These are phyloP conservation scores for Lepus timidus DNA, from an alignment of 2,113 vertebrate genomes.

Conservation along the genomic window DNA sequence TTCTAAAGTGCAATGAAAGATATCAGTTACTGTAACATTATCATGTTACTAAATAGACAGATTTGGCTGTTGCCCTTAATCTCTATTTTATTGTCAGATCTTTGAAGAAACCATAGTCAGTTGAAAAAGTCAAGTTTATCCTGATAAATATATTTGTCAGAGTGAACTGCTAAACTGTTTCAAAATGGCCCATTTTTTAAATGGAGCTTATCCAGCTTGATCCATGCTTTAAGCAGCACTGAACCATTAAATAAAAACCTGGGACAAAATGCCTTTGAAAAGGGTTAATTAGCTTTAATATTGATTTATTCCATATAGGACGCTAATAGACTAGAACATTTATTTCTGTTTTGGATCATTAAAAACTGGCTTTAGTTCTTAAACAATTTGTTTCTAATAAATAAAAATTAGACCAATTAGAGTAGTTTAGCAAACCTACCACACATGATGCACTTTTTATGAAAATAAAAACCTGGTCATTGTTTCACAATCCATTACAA, in stretches of 20 bases:
- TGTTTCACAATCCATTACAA: background rate
- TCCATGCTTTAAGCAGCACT: slow-evolving; percentile 93
- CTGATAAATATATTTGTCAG: slow-evolving; percentile 81
- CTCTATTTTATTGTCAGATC: background rate
- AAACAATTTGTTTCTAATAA: slow-evolving; percentile 87
- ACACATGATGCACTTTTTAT: slow-evolving; percentile 57
- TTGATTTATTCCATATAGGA: slow-evolving; percentile 96
- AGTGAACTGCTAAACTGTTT: slow-evolving; percentile 91
- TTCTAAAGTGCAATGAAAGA: slow-evolving; percentile 43
- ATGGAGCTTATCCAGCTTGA: slow-evolving; percentile 95
- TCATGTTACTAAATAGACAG: background rate
- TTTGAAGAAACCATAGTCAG: background rate
- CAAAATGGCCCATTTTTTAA: slow-evolving; percentile 94
- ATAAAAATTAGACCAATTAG: slow-evolving; percentile 86
- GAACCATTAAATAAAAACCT: slow-evolving; percentile 97
- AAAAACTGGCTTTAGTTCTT: slow-evolving; percentile 85
- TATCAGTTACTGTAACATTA: rapidly evolving
- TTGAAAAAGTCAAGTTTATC: slow-evolving; percentile 72
- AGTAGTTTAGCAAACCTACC: slow-evolving; percentile 42
- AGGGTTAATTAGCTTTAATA: slow-evolving; percentile 99
- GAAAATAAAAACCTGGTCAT: slow-evolving; percentile 52
- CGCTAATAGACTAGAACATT: slow-evolving; percentile 90
- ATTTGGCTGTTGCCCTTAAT: background rate
- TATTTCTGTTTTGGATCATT: slow-evolving; percentile 90
- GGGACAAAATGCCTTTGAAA: slow-evolving; percentile 95